phyloP scores from a whole-genome alignment of 2,888 invertebrate species.

The Drosophila macrospina region DNA sequence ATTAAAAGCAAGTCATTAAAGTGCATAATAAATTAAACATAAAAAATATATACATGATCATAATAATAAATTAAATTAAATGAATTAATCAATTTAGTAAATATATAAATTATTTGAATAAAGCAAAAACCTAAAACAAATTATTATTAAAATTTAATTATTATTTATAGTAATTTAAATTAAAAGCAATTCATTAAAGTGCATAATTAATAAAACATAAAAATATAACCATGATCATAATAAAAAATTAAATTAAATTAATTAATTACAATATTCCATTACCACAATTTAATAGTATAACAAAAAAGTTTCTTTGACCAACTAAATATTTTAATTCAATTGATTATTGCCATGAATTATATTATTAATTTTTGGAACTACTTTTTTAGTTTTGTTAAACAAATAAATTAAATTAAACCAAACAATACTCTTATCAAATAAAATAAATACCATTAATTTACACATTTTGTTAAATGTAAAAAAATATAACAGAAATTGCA shows the following conservation, averaged over 20 bases:
- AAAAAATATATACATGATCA: not conserved
- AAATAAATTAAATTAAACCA: not conserved
- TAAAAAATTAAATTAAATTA: no score
- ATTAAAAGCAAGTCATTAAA: not conserved
- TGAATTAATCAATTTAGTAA: not conserved
- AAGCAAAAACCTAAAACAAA: not conserved
- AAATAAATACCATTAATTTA: not conserved
- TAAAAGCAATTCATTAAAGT: not conserved
- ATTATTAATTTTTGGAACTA: no score
- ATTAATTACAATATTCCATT: no score
- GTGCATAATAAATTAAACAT: not conserved
- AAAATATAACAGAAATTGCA: not conserved
- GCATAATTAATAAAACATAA: not conserved
- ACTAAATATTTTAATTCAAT: no score
- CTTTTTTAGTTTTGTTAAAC: not conserved
- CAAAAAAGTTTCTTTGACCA: no score
- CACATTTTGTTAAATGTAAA: not conserved
- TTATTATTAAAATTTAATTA: not conserved
- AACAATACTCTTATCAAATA: not conserved
- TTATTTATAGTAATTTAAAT: not conserved
- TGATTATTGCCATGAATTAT: no score
- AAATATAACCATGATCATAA: no score
- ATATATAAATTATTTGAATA: not conserved
- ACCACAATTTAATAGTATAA: no score
- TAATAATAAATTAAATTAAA: not conserved